Percentiles rank a stretch among this genome's conserved stretches.
These are phyloP conservation scores for Drosophila bocki DNA, from an alignment of 1,140 invertebrate genomes.

Conservation along the genomic window DNA sequence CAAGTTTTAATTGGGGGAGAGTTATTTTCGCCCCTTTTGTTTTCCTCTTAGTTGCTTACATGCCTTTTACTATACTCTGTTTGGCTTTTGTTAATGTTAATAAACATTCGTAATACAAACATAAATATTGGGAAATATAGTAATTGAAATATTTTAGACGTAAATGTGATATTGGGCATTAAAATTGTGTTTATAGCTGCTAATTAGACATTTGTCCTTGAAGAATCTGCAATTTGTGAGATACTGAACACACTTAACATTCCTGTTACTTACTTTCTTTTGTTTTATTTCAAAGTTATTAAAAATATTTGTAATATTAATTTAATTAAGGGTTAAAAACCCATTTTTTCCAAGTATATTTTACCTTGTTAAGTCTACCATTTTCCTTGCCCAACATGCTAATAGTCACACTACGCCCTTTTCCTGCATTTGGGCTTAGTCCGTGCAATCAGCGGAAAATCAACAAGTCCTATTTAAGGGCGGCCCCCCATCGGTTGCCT, in stretches of 20 bases:
- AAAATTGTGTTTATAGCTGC: too few relatives aligned
- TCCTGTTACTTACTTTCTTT: not conserved
- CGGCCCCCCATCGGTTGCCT: not conserved
- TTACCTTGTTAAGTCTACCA: not conserved
- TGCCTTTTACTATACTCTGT: not conserved
- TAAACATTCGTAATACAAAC: not conserved
- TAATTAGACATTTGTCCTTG: too few relatives aligned
- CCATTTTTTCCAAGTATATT: too few relatives aligned
- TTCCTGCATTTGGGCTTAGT: slow-evolving; percentile 35
- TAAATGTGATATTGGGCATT: not conserved
- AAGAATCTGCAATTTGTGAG: not conserved
- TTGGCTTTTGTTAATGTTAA: not conserved
- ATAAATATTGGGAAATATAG: not conserved
- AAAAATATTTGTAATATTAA: not conserved
- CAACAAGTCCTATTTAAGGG: slow-evolving; percentile 42
- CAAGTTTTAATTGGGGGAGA: slow-evolving; percentile 32
- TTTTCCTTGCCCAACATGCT: not conserved
- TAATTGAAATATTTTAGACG: not conserved
- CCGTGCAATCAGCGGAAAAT: slow-evolving; percentile 45
- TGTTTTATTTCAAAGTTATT: not conserved
- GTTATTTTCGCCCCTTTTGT: not conserved
- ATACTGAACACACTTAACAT: too few relatives aligned
- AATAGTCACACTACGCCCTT: not conserved
- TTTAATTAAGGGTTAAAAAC: not conserved
- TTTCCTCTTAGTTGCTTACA: not conserved